A percentile compares a stretch with the other conserved stretches of the same genome.
Evolutionary conservation across 92 coral and sea anemone species (phyloP).

Genomic region (Zoanthus solanderi): DNA sequence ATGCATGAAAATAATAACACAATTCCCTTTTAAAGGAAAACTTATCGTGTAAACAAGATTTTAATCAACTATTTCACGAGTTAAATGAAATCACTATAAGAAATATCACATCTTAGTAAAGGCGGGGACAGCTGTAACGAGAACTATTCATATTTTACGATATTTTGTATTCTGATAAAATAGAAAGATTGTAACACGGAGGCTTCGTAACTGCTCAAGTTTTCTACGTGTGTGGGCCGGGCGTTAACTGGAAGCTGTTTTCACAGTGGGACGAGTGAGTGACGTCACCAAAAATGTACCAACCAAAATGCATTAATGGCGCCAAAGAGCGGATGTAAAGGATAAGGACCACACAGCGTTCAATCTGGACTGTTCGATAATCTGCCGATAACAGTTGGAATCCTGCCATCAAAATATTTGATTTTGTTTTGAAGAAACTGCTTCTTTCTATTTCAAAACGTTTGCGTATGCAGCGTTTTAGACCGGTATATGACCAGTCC

Average conservation of each 20-base stretch:
- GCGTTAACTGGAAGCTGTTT: constrained; percentile 34
- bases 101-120: no score
- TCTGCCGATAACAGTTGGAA: constrained; percentile 20
- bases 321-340: constrained; percentile 65
- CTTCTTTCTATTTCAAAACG: background rate
- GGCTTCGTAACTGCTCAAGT: no score
- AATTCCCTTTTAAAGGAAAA: no score
- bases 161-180: no score
- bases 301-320: constrained; percentile 63
- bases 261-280: constrained; percentile 22
- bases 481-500: no score
- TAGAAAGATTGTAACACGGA: no score
- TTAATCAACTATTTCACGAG: no score
- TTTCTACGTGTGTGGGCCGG: constrained; percentile 47
- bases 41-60: no score
- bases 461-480: background rate
- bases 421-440: background rate
- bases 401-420: background rate
- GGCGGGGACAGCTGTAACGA: no score
- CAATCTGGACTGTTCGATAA: constrained; percentile 28
- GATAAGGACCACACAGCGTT: constrained; percentile 61
- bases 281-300: constrained; percentile 59
- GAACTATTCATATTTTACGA: no score
- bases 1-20: no score
- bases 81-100: no score